Conservation (phyloP, 2,888 invertebrate species). For the Rhagium mordax region DNA sequence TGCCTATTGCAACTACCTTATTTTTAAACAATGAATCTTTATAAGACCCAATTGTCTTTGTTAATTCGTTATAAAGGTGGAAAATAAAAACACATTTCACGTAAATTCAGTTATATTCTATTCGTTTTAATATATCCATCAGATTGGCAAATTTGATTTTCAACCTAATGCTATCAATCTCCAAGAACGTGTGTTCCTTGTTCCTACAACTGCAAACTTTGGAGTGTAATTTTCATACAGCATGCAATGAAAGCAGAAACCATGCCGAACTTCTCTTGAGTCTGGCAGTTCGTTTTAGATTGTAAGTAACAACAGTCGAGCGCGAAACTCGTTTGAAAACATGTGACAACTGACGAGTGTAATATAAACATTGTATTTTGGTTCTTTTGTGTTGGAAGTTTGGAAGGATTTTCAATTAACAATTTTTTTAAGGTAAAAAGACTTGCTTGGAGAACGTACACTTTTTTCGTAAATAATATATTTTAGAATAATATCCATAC, state of each 20-base stretch:
- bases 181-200: not conserved
- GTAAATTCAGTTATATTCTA: too few relatives aligned
- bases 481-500: too few relatives aligned
- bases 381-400: not conserved
- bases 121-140: too few relatives aligned
- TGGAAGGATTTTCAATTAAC: not conserved
- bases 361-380: slow-evolving; percentile 21
- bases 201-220: not conserved
- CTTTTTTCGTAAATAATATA: not conserved
- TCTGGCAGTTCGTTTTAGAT: slow-evolving; percentile 22
- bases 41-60: too few relatives aligned
- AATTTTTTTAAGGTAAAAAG: not conserved
- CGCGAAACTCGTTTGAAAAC: slow-evolving; percentile 23
- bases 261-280: slow-evolving; percentile 24
- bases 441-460: not conserved
- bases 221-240: slow-evolving; percentile 9
- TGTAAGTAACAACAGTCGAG: slow-evolving; percentile 18
- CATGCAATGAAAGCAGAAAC: slow-evolving; percentile 17
- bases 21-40: too few relatives aligned
- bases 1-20: too few relatives aligned
- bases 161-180: not conserved
- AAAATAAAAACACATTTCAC: too few relatives aligned
- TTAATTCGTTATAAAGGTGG: too few relatives aligned
- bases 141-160: too few relatives aligned
- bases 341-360: slow-evolving; percentile 26